Base-by-base conservation (phyloP, 2,113 vertebrate species). In the Misgurnus anguillicaudatus region DNA sequence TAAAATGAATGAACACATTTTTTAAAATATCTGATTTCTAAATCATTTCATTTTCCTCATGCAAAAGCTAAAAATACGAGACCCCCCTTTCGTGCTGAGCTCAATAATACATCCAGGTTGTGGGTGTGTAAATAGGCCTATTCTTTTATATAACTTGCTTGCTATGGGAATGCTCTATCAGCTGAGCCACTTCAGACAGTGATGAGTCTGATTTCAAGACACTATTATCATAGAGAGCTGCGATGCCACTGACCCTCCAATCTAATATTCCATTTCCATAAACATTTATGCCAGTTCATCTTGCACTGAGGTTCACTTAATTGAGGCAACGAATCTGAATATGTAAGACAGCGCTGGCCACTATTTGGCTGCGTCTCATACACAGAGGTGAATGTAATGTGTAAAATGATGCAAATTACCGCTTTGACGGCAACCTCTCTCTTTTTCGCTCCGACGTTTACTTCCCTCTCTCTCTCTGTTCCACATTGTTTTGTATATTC, bases 281-380 rank as follows among this genome's bases (percentile, higher is more conserved):
- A 93, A 93, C 91, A 94, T 93, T 92, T 90, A 92, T 91, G 89
- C 88, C 88, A 85, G 90, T 93, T 91, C 90, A 89, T 92, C 90
- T 91, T 92, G 86, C 82, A 89, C 88, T 82, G 88, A 91, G 89
- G 91, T 93, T 89, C 86, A 89, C 90, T 91, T 93, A 93, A 92
- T 92, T 92, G 91, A 93, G 90, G 89, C 90, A 90, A 90, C 86
- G 86, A 24, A 91, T 92, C 89, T 91, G 90, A 93, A 91, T 91
- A 91, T 91, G 90, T 89, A 91, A 92, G 90, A 90, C 89, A 82
- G 85, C 82, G 83, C 80, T 45, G 76, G 86, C 84, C 78, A 86
- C 83, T 82, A 86, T 89, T 89, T 89, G 78, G 85, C 84, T 86
- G 79, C 84, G 85, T 86, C 84, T 81, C 83, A 77, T 82, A 90